phyloP scores from a whole-genome alignment of 2,888 invertebrate genomes.

The Cheilosia pagana region DNA sequence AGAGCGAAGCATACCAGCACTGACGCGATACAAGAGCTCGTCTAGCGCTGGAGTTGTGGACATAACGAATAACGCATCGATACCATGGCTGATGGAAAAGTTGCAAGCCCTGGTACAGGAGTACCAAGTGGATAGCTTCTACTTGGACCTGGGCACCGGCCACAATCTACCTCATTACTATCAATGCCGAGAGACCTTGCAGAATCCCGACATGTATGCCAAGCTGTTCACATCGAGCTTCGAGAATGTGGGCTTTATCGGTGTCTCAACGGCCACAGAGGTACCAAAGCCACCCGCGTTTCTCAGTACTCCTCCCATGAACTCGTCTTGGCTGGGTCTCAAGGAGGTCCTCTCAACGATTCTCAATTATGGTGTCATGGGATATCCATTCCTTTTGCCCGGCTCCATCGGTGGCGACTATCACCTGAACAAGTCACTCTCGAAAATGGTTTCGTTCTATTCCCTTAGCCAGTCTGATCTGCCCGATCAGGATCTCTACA shows the following conservation, averaged over 20 bases:
- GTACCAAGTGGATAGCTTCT: constrained; percentile 93
- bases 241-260: constrained; percentile 87
- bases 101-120: constrained; percentile 88
- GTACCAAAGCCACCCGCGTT: constrained; percentile 94
- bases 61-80: constrained; percentile 91
- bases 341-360: constrained; percentile 93
- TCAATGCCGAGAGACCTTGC: constrained; percentile 88
- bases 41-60: constrained; percentile 94
- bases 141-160: constrained; percentile 91
- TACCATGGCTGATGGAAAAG: constrained; percentile 91
- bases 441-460: constrained; percentile 84
- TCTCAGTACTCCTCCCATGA: constrained; percentile 92
- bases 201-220: constrained; percentile 93
- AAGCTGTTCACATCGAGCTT: constrained; percentile 86
- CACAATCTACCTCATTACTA: constrained; percentile 95
- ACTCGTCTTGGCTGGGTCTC: constrained; percentile 94
- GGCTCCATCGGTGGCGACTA: constrained; percentile 97
- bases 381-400: constrained; percentile 96
- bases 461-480: constrained; percentile 85
- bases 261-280: constrained; percentile 92
- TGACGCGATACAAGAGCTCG: constrained; percentile 92
- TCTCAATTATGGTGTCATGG: constrained; percentile 93
- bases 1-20: constrained; percentile 91
- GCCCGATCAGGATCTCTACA: constrained; percentile 92
- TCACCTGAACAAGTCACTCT: constrained; percentile 84